Evolutionary conservation across 2,888 invertebrate genomes (phyloP).

Genomic region (Clusia tigrina): DNA sequence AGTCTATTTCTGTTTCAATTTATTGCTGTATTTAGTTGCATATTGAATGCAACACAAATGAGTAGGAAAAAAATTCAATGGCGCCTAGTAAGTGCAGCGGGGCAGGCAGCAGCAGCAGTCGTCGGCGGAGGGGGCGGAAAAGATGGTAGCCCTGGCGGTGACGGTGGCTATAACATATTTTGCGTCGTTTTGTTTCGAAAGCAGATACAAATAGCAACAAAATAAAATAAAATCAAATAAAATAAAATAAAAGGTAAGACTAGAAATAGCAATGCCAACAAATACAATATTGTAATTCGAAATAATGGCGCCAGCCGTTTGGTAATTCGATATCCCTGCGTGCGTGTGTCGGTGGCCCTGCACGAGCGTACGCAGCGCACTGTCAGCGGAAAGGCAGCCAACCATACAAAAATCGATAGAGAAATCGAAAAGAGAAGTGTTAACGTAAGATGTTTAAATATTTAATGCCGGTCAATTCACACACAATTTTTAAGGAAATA

Average conservation of each 20-base stretch:
- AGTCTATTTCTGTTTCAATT: too few species aligned
- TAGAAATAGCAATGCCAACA: not conserved
- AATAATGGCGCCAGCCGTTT: constrained; percentile 5
- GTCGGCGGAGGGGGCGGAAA: not conserved
- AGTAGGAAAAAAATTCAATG: not conserved
- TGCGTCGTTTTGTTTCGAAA: not conserved
- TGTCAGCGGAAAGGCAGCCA: too few species aligned
- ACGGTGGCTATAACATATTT: not conserved
- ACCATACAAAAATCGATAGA: too few species aligned
- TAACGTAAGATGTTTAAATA: too few species aligned
- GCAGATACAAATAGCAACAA: not conserved
- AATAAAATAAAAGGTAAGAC: not conserved
- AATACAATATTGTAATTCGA: not conserved
- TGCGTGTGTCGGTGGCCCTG: not conserved
- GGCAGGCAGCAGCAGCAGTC: not conserved
- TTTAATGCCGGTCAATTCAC: too few species aligned
- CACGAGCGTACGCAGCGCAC: not conserved
- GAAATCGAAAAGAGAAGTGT: too few species aligned
- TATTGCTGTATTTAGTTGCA: not conserved
- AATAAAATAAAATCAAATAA: not conserved
- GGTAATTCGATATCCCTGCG: constrained; percentile 1
- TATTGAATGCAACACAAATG: not conserved
- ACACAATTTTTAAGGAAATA: too few species aligned
- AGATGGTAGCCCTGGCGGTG: not conserved
- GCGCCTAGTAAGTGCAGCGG: not conserved